phyloP scores from a whole-genome alignment of 2,113 vertebrate species.

The Alligator mississippiensis region DNA sequence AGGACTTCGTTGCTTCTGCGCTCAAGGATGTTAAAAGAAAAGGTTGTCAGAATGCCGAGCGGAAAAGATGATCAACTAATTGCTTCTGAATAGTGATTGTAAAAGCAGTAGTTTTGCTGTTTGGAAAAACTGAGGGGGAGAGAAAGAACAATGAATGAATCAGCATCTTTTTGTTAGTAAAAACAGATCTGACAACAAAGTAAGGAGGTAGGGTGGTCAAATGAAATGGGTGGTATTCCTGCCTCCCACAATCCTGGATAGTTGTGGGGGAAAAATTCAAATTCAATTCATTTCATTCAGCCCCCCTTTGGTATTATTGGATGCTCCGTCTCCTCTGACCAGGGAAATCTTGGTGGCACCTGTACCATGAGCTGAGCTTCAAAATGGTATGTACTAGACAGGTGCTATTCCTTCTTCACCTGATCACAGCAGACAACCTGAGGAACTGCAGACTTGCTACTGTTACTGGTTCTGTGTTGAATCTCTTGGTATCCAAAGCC shows the following conservation, averaged over 20 bases:
- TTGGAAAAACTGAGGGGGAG: not conserved
- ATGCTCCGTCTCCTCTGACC: slow-evolving; percentile 19
- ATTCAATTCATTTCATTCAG: not conserved
- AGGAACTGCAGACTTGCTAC: not conserved
- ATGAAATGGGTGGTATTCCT: not conserved
- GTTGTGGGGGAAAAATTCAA: not conserved
- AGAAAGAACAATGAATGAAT: not conserved
- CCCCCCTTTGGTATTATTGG: not conserved
- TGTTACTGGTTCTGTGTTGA: not conserved
- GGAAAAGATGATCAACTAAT: not conserved
- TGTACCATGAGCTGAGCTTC: not conserved
- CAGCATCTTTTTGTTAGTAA: not conserved
- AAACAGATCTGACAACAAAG: not conserved
- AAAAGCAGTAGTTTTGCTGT: slow-evolving; percentile 46
- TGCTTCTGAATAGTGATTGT: slow-evolving; percentile 27
- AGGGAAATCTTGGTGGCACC: not conserved
- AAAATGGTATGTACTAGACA: not conserved
- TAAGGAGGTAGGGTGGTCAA: not conserved
- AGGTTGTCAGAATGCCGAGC: not conserved
- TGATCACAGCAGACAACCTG: not conserved
- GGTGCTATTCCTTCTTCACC: not conserved
- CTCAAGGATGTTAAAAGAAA: not conserved
- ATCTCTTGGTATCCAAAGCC: not conserved
- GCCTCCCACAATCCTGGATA: not conserved
- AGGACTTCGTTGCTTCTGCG: slow-evolving; percentile 52